Base-by-base conservation (phyloP, 2,113 vertebrate species). In the Dromas ardeola region DNA sequence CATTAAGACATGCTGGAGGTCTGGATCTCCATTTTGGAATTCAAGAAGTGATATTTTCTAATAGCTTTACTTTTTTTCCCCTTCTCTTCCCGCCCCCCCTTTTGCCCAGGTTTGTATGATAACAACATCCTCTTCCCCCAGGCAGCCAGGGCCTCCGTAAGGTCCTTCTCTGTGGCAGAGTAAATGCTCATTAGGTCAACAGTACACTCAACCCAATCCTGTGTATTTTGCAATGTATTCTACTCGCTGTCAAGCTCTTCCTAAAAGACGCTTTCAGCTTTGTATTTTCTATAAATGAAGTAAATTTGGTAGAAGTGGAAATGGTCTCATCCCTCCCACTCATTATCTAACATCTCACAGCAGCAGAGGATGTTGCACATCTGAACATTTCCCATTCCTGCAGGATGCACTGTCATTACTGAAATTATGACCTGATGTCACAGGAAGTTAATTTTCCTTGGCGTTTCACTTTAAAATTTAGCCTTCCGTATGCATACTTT, bases 391-490 rank as follows among this genome's bases (percentile, higher is more conserved):
- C 94, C 80, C 53, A 7, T 5, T 92, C 73, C 89, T 85, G 81
- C 91, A 81, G 86, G 80, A 96, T 17, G 63, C 77, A 22, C 93
- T 93, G 95, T 87, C 95, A 42, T 8, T 23, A 30, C 91, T 50
- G 81, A 21, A 87, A 81, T 32, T 30, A 20, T 2, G 36, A 69
- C 89, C 90, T 47, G 53, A 81, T 91, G 81, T 32, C 89, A 81
- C 73, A 73, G 78, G 78, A 91, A 95, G 89, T 66, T 96, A 93
- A 97, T 97, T 86, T 83, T 88, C 84, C 84, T 36, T 88, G 97
- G 90, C 86, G 0, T 73, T 79, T 66, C 66, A 5, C 49, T 91
- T 91, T 47, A 43, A 61, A 61, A 72, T 70, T 40, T 21, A 91
- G 91, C 87, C 32, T 6, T 45, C 76, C 72, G 18, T 34, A 70